These are phyloP conservation scores for Entelurus aequoreus DNA, from an alignment of 2,113 vertebrate species.

Conservation along the genomic window DNA sequence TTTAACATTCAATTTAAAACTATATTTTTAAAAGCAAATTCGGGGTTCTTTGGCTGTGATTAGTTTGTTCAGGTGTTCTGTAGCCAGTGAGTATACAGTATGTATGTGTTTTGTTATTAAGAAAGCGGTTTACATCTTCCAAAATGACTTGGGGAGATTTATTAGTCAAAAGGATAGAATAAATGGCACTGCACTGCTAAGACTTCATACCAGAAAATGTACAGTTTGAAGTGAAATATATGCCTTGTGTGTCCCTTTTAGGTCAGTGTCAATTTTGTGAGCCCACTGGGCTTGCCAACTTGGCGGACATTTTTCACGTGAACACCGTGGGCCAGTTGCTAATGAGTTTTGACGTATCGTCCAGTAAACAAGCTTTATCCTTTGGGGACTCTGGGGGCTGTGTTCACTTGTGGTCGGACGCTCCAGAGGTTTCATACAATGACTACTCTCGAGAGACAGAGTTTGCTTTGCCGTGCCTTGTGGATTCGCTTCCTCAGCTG, in stretches of 20 bases:
- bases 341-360: slow-evolving; percentile 93
- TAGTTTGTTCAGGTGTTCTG: too few relatives aligned
- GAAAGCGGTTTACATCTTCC: too few relatives aligned
- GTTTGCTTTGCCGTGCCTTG: slow-evolving; percentile 88
- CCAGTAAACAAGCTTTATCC: slow-evolving; percentile 92
- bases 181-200: too few relatives aligned
- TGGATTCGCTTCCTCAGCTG: slow-evolving; percentile 88
- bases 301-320: slow-evolving; percentile 93
- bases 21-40: too few relatives aligned
- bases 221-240: neutral
- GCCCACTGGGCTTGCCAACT: slow-evolving; percentile 89
- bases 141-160: too few relatives aligned
- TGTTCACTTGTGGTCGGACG: slow-evolving; percentile 92
- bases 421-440: slow-evolving; percentile 87
- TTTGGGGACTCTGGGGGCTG: slow-evolving; percentile 95
- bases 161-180: too few relatives aligned
- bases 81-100: too few relatives aligned
- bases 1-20: too few relatives aligned
- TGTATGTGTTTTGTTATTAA: too few relatives aligned
- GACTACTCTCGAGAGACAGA: slow-evolving; percentile 93
- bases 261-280: slow-evolving; percentile 98
- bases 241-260: slow-evolving; percentile 26
- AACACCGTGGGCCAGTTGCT: slow-evolving; percentile 93
- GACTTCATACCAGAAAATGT: neutral
- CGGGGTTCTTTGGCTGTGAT: too few relatives aligned